These are phyloP conservation scores for Nephrocerus scutellatus DNA, from an alignment of 2,888 invertebrate species.

Conservation along the genomic window DNA sequence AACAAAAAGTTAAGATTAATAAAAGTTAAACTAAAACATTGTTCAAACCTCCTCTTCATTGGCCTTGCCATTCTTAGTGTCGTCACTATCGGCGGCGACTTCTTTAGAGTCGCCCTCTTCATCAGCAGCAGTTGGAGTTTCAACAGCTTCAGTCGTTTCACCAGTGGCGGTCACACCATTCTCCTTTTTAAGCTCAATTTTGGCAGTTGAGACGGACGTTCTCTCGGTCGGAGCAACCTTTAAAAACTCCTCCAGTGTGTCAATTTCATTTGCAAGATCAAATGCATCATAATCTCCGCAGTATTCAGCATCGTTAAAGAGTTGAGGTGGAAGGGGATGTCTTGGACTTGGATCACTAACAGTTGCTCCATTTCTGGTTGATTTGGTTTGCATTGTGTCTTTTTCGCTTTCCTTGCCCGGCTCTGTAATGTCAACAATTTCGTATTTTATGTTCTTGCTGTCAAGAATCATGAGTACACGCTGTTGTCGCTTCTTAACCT, in stretches of 20 bases:
- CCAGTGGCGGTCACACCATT: too few species aligned
- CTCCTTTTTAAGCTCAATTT: slow-evolving; percentile 47
- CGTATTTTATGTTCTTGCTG: slow-evolving; percentile 82
- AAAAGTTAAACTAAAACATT: too few species aligned
- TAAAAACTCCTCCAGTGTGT: slow-evolving; percentile 80
- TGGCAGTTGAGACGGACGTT: slow-evolving; percentile 47
- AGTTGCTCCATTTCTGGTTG: slow-evolving; percentile 66
- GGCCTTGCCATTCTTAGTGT: not conserved
- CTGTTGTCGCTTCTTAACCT: slow-evolving; percentile 96
- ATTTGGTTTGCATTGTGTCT: slow-evolving; percentile 86
- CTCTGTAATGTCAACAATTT: slow-evolving; percentile 89
- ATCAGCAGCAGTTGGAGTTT: slow-evolving; percentile 2
- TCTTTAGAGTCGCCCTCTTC: slow-evolving; percentile 12
- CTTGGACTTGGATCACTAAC: slow-evolving; percentile 66
- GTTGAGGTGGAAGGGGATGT: slow-evolving; percentile 84
- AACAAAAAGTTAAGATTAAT: too few species aligned
- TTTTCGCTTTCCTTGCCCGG: slow-evolving; percentile 82
- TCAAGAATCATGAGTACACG: slow-evolving; percentile 89
- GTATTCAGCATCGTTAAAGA: slow-evolving; percentile 79
- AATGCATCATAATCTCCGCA: slow-evolving; percentile 94
- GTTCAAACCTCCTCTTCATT: slow-evolving; percentile 8
- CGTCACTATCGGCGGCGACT: slow-evolving; percentile 1
- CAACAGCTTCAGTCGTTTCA: slow-evolving; percentile 23
- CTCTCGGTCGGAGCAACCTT: slow-evolving; percentile 60
- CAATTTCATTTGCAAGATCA: slow-evolving; percentile 84